Conservation (phyloP, 2,888 invertebrate species). For the Brachynemurus nebulosus region DNA sequence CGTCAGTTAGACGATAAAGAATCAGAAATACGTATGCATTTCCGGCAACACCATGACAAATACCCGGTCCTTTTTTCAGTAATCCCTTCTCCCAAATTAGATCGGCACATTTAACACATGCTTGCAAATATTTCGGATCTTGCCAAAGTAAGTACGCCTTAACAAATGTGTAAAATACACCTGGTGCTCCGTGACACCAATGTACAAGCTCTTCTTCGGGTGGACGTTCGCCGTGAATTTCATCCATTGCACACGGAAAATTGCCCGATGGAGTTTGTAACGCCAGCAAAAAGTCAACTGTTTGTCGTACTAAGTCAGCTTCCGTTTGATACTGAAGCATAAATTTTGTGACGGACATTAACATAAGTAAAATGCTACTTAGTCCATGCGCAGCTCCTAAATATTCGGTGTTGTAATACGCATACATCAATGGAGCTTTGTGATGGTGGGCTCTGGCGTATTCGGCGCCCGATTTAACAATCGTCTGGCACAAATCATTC, state of each 20-base stretch:
- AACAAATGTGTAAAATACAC: conserved; percentile 66
- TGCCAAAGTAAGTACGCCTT: conserved; percentile 63
- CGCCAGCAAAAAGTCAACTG: conserved; percentile 51
- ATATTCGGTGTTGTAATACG: conserved; percentile 60
- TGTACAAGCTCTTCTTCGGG: conserved; percentile 58
- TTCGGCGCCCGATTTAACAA: conserved; percentile 55
- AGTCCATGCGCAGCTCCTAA: conserved; percentile 60
- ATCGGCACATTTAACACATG: conserved; percentile 55
- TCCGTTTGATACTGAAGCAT: conserved; percentile 37
- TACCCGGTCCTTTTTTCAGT: conserved; percentile 73
- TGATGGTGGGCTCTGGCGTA: conserved; percentile 45
- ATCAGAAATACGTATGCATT: conserved; percentile 69
- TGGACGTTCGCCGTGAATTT: conserved; percentile 34
- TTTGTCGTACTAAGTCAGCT: conserved; percentile 42
- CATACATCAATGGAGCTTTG: conserved; percentile 61
- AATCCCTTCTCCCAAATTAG: conserved; percentile 73
- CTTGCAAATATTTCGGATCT: conserved; percentile 54
- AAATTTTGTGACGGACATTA: conserved; percentile 45
- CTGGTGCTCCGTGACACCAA: conserved; percentile 87
- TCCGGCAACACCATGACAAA: conserved; percentile 80
- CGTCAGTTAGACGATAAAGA: conserved; percentile 57
- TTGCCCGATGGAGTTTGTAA: conserved; percentile 59
- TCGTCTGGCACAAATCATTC: conserved; percentile 50
- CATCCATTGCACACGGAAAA: conserved; percentile 62
- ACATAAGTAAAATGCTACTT: conserved; percentile 48